Conservation (phyloP, 35 echinoderm and acorn worm genomes). For the Holothuria glaberrima region DNA sequence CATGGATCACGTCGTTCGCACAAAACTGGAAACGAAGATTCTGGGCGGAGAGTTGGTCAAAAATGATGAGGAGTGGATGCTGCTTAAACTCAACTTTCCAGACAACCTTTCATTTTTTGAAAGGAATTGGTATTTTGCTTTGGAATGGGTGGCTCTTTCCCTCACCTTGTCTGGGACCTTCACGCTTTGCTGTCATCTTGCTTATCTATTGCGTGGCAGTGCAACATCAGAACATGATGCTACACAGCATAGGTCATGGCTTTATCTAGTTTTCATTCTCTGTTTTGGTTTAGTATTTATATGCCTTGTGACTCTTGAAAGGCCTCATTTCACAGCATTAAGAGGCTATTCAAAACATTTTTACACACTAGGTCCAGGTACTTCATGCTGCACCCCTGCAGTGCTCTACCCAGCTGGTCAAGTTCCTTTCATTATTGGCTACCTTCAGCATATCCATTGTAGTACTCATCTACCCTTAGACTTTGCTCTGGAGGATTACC, state of each 20-base stretch:
- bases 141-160: slow-evolving; percentile 79
- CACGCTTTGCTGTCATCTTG: slow-evolving; percentile 25
- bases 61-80: slow-evolving; percentile 71
- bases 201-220: background rate
- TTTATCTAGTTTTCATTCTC: slow-evolving; percentile 61
- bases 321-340: slow-evolving; percentile 58
- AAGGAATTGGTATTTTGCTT: slow-evolving; percentile 74
- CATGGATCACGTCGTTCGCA: slow-evolving; percentile 62
- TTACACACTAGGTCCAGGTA: slow-evolving; percentile 75
- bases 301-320: slow-evolving; percentile 49
- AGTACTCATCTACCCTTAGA: slow-evolving; percentile 58
- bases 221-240: background rate
- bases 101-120: slow-evolving; percentile 65
- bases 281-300: slow-evolving; percentile 70
- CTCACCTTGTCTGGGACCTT: slow-evolving; percentile 37
- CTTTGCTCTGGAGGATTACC: slow-evolving; percentile 82
- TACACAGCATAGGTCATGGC: background rate
- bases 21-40: slow-evolving; percentile 67
- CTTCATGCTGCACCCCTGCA: slow-evolving; percentile 85
- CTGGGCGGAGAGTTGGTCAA: slow-evolving; percentile 7
- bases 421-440: slow-evolving; percentile 72
- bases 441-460: slow-evolving; percentile 56
- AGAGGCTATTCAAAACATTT: slow-evolving; percentile 52
- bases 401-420: slow-evolving; percentile 75
- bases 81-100: slow-evolving; percentile 92